Conservation (phyloP, 2,797 vertebrate genomes). For the Diglossa cyanea region DNA sequence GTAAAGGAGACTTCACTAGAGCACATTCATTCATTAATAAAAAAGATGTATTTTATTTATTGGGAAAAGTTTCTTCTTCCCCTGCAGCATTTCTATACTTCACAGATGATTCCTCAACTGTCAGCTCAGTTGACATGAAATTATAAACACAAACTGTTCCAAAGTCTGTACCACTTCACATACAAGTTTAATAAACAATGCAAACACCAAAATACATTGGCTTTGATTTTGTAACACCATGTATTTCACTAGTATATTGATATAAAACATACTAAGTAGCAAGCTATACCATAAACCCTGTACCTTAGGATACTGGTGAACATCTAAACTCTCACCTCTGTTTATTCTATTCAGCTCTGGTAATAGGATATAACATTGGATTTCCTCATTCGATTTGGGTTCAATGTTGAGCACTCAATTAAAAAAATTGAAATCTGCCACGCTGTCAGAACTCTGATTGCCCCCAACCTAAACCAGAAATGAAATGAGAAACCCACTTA, state of each 20-base stretch:
- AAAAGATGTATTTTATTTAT: not conserved
- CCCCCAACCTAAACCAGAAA: not conserved
- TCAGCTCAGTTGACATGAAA: not conserved
- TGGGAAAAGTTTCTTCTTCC: not conserved
- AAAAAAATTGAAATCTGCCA: not conserved
- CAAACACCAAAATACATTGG: not conserved
- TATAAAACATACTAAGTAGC: not conserved
- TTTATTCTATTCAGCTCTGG: not conserved
- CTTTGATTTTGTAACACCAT: not conserved
- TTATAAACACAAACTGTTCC: not conserved
- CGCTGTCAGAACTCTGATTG: not conserved
- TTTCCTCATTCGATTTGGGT: not conserved
- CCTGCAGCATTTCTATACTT: not conserved
- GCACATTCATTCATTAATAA: not conserved
- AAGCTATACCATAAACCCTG: not conserved
- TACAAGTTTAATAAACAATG: not conserved
- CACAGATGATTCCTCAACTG: not conserved
- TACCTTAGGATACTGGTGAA: not conserved
- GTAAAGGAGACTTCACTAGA: not conserved
- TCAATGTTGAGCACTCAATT: not conserved
- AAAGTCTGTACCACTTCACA: not conserved
- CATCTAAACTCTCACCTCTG: not conserved
- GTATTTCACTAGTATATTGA: not conserved
- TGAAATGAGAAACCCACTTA: not conserved
- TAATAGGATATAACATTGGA: not conserved